Percentiles rank a stretch among this genome's conserved stretches.
These are phyloP conservation scores for Lomographa bimaculata DNA, from an alignment of 2,888 invertebrate genomes.

Conservation along the genomic window DNA sequence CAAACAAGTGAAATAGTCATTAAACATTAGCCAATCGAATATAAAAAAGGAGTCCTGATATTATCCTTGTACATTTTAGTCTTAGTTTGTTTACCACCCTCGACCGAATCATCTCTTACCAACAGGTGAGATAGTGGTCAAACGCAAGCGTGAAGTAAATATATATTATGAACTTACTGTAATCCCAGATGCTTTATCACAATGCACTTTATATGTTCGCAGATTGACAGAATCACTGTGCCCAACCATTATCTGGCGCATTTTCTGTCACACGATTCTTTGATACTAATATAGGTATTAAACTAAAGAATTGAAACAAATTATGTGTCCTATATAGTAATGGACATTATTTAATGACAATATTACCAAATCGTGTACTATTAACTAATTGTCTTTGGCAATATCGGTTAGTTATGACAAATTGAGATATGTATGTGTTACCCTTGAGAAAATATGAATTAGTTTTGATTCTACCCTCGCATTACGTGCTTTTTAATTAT, in stretches of 20 bases:
- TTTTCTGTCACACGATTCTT: slow-evolving; percentile 1
- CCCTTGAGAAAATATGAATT: slow-evolving; percentile 21
- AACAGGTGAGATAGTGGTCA: no score
- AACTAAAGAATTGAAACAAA: slow-evolving; percentile 22
- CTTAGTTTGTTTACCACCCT: no score
- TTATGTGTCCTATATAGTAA: slow-evolving; percentile 52
- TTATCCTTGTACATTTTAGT: no score
- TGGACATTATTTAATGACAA: slow-evolving; percentile 57
- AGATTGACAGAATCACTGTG: not conserved
- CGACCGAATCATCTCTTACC: no score
- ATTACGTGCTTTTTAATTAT: slow-evolving; percentile 4
- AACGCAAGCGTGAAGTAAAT: no score
- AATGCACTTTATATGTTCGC: slow-evolving; percentile 1
- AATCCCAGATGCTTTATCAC: not conserved
- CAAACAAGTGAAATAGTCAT: no score
- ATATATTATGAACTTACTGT: slow-evolving; percentile 15
- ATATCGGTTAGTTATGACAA: slow-evolving; percentile 25
- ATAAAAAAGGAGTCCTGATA: no score
- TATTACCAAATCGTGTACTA: slow-evolving; percentile 49
- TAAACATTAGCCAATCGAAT: no score
- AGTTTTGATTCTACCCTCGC: slow-evolving; percentile 1
- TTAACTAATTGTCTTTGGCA: slow-evolving; percentile 55
- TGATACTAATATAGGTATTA: slow-evolving; percentile 1
- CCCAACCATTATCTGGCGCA: slow-evolving; percentile 9
- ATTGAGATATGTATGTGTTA: not conserved